Conservation (phyloP, 92 coral and sea anemone species). For the Epizoanthus scotinus region DNA sequence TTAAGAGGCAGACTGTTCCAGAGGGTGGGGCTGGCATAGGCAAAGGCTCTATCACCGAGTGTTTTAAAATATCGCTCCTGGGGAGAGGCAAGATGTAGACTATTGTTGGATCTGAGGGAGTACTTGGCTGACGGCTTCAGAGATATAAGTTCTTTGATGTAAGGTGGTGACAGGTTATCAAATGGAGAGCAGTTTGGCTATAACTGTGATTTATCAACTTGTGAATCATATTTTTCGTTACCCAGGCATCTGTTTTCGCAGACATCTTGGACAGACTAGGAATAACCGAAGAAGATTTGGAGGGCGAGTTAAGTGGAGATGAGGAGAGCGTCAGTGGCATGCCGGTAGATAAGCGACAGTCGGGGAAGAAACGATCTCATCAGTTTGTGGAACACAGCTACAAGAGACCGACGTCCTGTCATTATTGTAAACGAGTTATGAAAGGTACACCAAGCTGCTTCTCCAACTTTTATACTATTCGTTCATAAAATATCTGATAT, state of each 20-base stretch:
- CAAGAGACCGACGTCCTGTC: conserved; percentile 83
- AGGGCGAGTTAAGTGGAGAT: conserved; percentile 72
- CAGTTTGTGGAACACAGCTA: conserved; percentile 85
- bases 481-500: too few relatives aligned
- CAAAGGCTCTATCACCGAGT: too few relatives aligned
- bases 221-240: neutral
- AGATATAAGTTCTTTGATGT: too few relatives aligned
- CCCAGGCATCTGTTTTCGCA: conserved; percentile 74
- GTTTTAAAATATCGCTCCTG: too few relatives aligned
- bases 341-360: conserved; percentile 74
- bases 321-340: conserved; percentile 67
- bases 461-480: too few relatives aligned
- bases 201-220: neutral
- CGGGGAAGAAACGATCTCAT: conserved; percentile 76
- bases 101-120: too few relatives aligned
- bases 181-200: too few relatives aligned
- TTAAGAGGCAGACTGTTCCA: too few relatives aligned
- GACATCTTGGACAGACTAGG: conserved; percentile 80
- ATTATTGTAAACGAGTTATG: conserved; percentile 86
- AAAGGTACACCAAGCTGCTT: conserved; percentile 58
- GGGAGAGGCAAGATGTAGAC: too few relatives aligned
- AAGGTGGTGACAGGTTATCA: too few relatives aligned
- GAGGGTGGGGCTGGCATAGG: too few relatives aligned
- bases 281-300: conserved; percentile 74
- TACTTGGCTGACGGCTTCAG: too few relatives aligned